Percentiles rank a stretch among this genome's conserved stretches.
Evolutionary conservation across 2,797 vertebrate genomes (phyloP).

Genomic region (Jordanella pulchra): DNA sequence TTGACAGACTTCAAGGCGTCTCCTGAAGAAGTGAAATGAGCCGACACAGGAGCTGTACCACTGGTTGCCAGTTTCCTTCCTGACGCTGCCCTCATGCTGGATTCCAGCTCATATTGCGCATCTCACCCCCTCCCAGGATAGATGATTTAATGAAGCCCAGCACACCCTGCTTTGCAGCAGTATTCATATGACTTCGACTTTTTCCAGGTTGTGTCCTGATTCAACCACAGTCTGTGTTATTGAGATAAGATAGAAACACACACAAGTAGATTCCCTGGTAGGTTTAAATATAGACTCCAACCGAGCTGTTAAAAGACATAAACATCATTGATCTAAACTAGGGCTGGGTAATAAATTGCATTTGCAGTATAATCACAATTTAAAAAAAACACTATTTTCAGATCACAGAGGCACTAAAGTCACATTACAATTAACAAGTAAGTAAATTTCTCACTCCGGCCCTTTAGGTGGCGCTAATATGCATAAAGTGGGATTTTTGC

Average conservation of each 20-base stretch:
- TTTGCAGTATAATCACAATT: no score
- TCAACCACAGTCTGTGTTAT: not conserved
- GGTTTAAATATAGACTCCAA: no score
- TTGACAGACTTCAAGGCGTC: constrained; percentile 64
- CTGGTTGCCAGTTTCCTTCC: constrained; percentile 36
- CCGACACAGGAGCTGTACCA: constrained; percentile 53
- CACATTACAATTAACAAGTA: no score
- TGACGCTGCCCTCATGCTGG: constrained; percentile 51
- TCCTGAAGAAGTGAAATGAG: constrained; percentile 45
- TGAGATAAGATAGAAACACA: not conserved
- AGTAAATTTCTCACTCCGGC: no score
- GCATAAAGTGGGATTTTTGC: no score
- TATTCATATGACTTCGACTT: not conserved
- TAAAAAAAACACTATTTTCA: no score
- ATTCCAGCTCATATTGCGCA: constrained; percentile 50
- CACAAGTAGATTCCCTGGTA: no score
- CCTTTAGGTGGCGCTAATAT: no score
- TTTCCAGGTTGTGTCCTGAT: not conserved
- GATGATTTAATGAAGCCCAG: constrained; percentile 50
- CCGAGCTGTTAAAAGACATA: no score
- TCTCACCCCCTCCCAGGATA: constrained; percentile 12
- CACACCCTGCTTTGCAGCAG: not conserved
- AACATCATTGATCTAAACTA: no score
- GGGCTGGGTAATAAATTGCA: no score
- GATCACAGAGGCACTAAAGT: no score